Conservation (phyloP, 1,140 invertebrate species). For the Procambarus virginalis region DNA sequence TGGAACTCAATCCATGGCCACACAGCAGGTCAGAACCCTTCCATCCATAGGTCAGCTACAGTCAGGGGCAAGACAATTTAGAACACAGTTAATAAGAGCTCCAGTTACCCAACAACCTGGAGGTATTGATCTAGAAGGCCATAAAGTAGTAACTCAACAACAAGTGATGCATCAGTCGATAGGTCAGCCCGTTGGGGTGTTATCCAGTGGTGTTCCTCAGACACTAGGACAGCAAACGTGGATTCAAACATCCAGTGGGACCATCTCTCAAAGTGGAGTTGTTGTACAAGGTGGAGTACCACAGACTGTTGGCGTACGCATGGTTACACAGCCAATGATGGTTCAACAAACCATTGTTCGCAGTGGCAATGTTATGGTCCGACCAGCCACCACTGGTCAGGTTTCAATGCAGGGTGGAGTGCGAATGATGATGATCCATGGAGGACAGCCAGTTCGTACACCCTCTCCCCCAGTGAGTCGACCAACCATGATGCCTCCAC, state of each 20-base stretch:
- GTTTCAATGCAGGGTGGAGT: slow-evolving; percentile 41
- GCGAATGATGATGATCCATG: slow-evolving; percentile 66
- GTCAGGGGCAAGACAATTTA: slow-evolving; percentile 46
- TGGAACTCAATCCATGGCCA: slow-evolving; percentile 7
- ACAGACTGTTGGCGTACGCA: slow-evolving; percentile 50
- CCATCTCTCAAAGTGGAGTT: slow-evolving; percentile 42
- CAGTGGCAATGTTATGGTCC: slow-evolving; percentile 59
- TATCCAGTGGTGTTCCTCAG: slow-evolving; percentile 49
- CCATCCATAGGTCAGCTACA: slow-evolving; percentile 50
- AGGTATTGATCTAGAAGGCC: slow-evolving; percentile 15
- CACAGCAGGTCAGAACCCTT: slow-evolving; percentile 48
- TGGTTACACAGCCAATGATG: slow-evolving; percentile 63
- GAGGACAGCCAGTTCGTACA: slow-evolving; percentile 55
- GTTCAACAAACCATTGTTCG: slow-evolving; percentile 57
- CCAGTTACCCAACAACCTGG: slow-evolving; percentile 37
- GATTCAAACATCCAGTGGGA: slow-evolving; percentile 54
- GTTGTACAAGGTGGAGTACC: slow-evolving; percentile 46
- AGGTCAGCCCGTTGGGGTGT: slow-evolving; percentile 48
- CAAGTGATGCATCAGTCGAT: slow-evolving; percentile 53
- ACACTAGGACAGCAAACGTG: slow-evolving; percentile 42
- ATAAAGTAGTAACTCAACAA: slow-evolving; percentile 53
- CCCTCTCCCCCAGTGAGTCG: slow-evolving; percentile 53
- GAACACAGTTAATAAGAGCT: slow-evolving; percentile 58
- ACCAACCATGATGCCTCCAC: slow-evolving; percentile 66
- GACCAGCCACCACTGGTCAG: slow-evolving; percentile 21